Conservation (phyloP, 1,140 invertebrate genomes). For the Cherax quadricarinatus region DNA sequence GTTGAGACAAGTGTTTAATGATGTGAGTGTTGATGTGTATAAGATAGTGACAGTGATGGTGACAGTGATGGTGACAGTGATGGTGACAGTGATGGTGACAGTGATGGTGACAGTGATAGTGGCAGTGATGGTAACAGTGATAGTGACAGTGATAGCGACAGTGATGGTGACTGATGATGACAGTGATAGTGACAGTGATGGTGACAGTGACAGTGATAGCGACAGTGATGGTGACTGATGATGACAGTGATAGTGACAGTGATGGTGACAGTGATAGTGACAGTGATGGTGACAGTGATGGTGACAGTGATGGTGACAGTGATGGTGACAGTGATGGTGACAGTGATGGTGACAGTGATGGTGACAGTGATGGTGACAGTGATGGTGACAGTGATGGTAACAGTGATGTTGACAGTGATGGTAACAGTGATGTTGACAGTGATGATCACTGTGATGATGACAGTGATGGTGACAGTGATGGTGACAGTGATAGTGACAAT, state of each 20-base stretch:
- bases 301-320: not conserved
- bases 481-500: not conserved
- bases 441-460: not conserved
- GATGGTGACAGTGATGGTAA: not conserved
- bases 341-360: not conserved
- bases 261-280: not conserved
- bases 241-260: not conserved
- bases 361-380: not conserved
- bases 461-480: not conserved
- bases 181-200: not conserved
- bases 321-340: not conserved
- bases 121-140: not conserved
- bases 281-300: not conserved
- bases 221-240: not conserved
- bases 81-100: too few species aligned
- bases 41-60: not conserved
- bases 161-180: not conserved
- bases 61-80: too few species aligned
- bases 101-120: not conserved
- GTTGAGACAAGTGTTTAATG: not conserved
- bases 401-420: not conserved
- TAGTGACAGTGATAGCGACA: not conserved
- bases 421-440: not conserved
- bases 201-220: not conserved
- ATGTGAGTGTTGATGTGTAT: not conserved